Evolutionary conservation across 1,140 invertebrate genomes (phyloP), one percentile per base, ranked within the genome.

Genomic region (Chymomyza costata): DNA sequence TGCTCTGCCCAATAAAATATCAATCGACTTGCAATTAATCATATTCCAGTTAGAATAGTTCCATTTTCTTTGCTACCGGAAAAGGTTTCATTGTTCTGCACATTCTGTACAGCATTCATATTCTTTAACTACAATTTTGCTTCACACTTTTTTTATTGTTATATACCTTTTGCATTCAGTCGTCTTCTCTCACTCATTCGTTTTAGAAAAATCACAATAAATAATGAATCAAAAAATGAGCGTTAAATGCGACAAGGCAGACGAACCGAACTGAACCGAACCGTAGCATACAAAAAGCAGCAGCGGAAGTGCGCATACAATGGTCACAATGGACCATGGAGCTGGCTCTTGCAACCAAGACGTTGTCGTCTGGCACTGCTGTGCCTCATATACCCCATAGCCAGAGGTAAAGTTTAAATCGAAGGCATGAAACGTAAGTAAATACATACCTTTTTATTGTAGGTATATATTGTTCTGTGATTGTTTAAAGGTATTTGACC

Each of bases 21-120:
- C 78, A 82, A 73, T 82, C 83, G 78, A 82, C 78, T 78, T 45
- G 80, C 78, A 82, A 82, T 82, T 82, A 82, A 82, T 82, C 78
- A 82, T 82, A 82, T 82, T 71, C 67, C 60, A 43, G 65, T 25
- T 10, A 35, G 46, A 48, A 31, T 40, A 40, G 32, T 38, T 55
- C 18, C 25, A 39, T 17, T 39, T 13, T 18, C 11, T 11, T 30
- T 28, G 45, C 52, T 43, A 76, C 76, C 76, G 76, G 76, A 82
- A 76, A 76, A 65, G 60, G 28, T 57, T 49, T 51, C 65, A 53
- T 81, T 81, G 68, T 74, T n/a, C 56, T n/a, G n/a, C n/a, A n/a
- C 47, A 65, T 63, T n/a, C n/a, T 65, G 57, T 81, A 51, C 52
- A 30, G 53, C 44, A 55, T 66, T 67, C 58, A 60, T 49, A 13